Evolutionary conservation across 2,888 invertebrate genomes (phyloP), one percentile per base, ranked within the genome.

Genomic region (Atrina japonica): DNA sequence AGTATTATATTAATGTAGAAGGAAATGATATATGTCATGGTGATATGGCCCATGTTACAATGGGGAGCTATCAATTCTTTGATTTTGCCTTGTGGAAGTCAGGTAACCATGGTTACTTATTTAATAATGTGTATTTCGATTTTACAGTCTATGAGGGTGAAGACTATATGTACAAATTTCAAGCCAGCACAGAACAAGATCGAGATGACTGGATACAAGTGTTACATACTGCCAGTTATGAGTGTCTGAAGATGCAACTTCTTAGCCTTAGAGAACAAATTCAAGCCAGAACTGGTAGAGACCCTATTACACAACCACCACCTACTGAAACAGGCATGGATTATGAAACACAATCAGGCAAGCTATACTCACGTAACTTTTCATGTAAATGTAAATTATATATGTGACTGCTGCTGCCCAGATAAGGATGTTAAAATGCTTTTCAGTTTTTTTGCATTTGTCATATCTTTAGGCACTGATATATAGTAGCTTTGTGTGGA

Each of bases 161-260:
- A 60, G 89, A 90, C 18, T 91, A 94, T 21, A 93, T 94, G 78
- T 96, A 96, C 91, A 94, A 95, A 76, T 92, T 98, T 87, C 95
- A 95, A 5, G 94, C 97, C 6, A 93, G 93, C 69, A 94, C 95
- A 25, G 95, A 96, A 85, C 92, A 93, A 11, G 97, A 97, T 84
- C 93, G 97, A 25, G 94, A 95, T 76, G 93, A 95, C 53, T 98
- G 98, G 97, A 91, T 97, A 82, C 94, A 95, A 88, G 94, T 95
- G 6, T 94, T 98, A 75, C 94, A 95, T 86, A 92, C 94, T 81
- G 96, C 97, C 11, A 96, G 97, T 72, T 97, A 96, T 89, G 94
- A 95, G 72, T 94, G 94, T 78, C 93, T 97, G 86, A 93, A 95
- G 83, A 93, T 94, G 87, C 95, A 96, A 89, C 92, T 97, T 67